Evolutionary conservation across 92 coral and sea anemone species (phyloP), one percentile per base, ranked within the genome.

Genomic region (Parazoanthus darwini): DNA sequence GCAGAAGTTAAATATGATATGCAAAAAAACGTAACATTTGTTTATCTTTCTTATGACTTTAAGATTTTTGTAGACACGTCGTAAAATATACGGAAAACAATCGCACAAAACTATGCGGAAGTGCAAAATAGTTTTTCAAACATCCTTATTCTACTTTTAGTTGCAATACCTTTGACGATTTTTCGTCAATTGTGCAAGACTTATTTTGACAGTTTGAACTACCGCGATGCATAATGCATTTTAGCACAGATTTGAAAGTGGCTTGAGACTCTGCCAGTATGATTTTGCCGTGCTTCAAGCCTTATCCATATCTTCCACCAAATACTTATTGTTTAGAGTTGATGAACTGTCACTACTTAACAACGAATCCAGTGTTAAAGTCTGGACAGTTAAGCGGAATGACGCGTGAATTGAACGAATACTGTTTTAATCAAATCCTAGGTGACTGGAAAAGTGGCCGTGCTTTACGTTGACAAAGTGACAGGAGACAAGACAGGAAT

Each of bases 401-500:
- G 3, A 15, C 59, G 3, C 59, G 51, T 54, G 3, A 54, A 11
- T 54, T 54, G 20, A 54, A 54, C 18, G 20, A 54, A 16, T 36
- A 22, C 39, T 68, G 13, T 25, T 79, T 79, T 88, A 37, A 82
- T 25, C 36, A 81, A 25, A 15, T 35, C 67, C n/a, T 74, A 88
- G 94, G 84, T 86, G 56, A 35, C 91, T 37, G 92, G 92, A 42
- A 86, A 66, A 37, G 86, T 85, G 15, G 84, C 91, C 3, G 81
- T 76, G 83, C 85, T 92, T 39, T 80, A 87, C 46, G 89, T 90
- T 22, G 85, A 86, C 56, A 86, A 83, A 42, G 88, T 86, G 59
- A 7, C 90, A n/a, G 95, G 95, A 36, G 95, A 93, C 73, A 88
- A 78, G 56, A 90, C 91, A 9, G 95, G 95, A 51, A 67, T 93